phyloP scores from a whole-genome alignment of 2,113 vertebrate species.

The Thalassarche chlororhynchos region DNA sequence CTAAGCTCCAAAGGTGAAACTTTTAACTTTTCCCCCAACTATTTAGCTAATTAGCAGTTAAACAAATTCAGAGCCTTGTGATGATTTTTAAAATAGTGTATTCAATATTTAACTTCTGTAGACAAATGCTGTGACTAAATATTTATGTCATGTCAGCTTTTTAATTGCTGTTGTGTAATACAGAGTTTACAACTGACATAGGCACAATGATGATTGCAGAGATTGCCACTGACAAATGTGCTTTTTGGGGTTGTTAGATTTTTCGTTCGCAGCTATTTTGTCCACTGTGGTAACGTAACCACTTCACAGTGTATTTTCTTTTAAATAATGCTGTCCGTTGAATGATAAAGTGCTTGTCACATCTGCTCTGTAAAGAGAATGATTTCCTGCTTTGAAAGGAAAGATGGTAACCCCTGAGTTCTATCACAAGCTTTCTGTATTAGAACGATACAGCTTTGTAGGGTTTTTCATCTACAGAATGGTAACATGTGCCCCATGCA shows the following conservation, averaged over 20 bases:
- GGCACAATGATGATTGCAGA: not conserved
- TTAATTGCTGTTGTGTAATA: constrained; percentile 8
- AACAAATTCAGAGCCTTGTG: not conserved
- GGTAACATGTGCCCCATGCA: not conserved
- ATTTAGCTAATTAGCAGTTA: not conserved
- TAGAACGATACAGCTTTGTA: not conserved
- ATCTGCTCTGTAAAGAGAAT: not conserved
- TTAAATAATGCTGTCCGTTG: not conserved
- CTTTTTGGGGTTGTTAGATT: not conserved
- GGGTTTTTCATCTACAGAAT: not conserved
- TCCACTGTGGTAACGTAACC: not conserved
- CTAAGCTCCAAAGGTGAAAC: not conserved
- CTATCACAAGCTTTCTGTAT: not conserved
- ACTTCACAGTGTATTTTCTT: not conserved
- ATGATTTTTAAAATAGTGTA: not conserved
- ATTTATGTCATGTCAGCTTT: constrained; percentile 33
- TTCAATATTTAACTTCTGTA: not conserved
- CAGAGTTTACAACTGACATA: not conserved
- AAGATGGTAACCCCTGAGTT: not conserved
- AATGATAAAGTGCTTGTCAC: not conserved
- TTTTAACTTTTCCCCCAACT: not conserved
- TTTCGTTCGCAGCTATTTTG: not conserved
- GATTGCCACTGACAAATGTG: not conserved
- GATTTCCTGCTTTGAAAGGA: not conserved
- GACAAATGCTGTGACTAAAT: not conserved